Evolutionary conservation across 2,888 invertebrate species (phyloP).

Genomic region (Chorisops tibialis): DNA sequence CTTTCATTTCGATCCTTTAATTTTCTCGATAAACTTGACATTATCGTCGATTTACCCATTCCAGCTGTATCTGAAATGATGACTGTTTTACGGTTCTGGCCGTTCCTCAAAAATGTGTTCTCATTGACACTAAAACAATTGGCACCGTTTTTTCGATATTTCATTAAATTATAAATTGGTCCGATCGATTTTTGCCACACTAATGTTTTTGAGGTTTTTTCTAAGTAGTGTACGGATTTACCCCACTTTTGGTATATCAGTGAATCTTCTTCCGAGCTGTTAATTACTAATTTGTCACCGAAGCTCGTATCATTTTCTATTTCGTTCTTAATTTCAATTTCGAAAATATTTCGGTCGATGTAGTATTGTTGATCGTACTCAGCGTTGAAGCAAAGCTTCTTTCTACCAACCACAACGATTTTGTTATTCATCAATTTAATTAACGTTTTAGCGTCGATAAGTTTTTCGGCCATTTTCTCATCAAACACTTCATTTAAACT

Average conservation of each 20-base stretch:
- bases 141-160: background rate
- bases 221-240: background rate
- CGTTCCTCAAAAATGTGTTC: background rate
- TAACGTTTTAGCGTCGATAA: slow-evolving; percentile 5
- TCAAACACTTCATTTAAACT: too few relatives aligned
- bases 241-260: background rate
- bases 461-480: too few relatives aligned
- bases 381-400: background rate
- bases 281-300: background rate
- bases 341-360: background rate
- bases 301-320: background rate
- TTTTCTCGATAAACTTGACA: background rate
- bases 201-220: background rate
- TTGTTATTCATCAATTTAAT: background rate
- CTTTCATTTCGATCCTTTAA: background rate
- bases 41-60: slow-evolving; percentile 9
- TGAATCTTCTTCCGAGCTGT: background rate
- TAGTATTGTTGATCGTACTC: slow-evolving; percentile 1
- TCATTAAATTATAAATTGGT: too few relatives aligned
- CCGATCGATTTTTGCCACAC: too few relatives aligned
- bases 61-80: slow-evolving; percentile 12
- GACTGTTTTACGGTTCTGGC: background rate
- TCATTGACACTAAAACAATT: background rate
- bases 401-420: background rate
- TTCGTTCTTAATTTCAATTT: background rate